phyloP scores from a whole-genome alignment of 2,113 vertebrate genomes.

The Leucoraja erinaceus region DNA sequence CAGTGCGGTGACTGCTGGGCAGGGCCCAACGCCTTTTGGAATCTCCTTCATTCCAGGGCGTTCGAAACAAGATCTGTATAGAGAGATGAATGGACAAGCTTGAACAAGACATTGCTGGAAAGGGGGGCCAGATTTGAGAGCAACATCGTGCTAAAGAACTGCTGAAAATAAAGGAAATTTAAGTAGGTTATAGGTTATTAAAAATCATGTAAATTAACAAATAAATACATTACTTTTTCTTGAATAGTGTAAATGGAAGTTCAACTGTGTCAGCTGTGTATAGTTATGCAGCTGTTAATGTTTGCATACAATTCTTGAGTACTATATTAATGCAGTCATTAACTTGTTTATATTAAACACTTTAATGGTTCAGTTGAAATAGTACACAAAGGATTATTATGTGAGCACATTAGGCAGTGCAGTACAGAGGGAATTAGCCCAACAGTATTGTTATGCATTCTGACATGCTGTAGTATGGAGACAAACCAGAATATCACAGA shows the following conservation, averaged over 20 bases:
- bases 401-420: neutral
- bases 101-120: too few species aligned
- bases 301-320: conserved; percentile 4
- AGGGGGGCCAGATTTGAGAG: too few species aligned
- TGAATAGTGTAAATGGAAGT: too few species aligned
- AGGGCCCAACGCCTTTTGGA: too few species aligned
- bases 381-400: conserved; percentile 3
- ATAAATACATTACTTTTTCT: neutral
- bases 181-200: neutral
- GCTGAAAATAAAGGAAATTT: too few species aligned
- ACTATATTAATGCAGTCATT: conserved; percentile 27
- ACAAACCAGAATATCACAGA: neutral
- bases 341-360: conserved; percentile 27
- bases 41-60: too few species aligned
- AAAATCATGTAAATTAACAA: neutral
- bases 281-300: neutral
- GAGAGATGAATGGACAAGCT: too few species aligned
- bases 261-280: neutral
- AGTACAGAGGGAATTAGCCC: neutral
- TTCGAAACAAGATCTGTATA: too few species aligned
- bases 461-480: neutral
- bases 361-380: conserved; percentile 22
- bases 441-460: neutral
- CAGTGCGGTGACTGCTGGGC: too few species aligned
- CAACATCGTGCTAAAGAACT: too few species aligned